Evolutionary conservation across 2,888 invertebrate genomes (phyloP).

Genomic region (Mimas tiliae): DNA sequence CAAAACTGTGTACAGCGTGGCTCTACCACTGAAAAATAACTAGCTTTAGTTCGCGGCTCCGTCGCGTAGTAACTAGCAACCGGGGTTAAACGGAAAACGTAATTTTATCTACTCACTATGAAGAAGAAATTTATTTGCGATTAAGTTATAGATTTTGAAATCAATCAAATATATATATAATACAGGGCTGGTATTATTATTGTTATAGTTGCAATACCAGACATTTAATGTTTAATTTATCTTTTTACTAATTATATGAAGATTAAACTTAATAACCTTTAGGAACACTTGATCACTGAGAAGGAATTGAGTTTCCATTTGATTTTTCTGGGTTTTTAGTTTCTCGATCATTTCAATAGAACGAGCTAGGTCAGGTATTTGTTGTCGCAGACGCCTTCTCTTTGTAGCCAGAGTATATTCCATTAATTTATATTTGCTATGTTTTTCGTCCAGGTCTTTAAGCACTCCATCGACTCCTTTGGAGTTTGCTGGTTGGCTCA

Average conservation of each 20-base stretch:
- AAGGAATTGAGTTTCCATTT: conserved; percentile 94
- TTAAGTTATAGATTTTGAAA: no score
- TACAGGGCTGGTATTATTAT: no score
- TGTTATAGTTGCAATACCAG: no score
- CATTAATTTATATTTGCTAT: conserved; percentile 98
- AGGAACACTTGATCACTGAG: conserved; percentile 96
- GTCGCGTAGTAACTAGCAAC: no score
- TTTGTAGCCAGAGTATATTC: conserved; percentile 95
- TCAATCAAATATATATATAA: no score
- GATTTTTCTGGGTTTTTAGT: conserved; percentile 91
- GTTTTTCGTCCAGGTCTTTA: conserved; percentile 94
- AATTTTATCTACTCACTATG: no score
- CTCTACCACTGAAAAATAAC: no score
- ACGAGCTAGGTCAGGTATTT: conserved; percentile 97
- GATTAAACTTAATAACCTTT: conserved; percentile 63
- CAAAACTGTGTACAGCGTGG: no score
- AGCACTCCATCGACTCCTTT: conserved; percentile 94
- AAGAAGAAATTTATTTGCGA: no score
- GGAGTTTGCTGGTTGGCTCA: conserved; percentile 92
- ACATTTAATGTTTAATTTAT: no score
- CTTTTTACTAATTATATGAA: not conserved
- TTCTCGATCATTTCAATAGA: conserved; percentile 96
- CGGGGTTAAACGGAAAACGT: no score
- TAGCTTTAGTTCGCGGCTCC: no score
- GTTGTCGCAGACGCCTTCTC: conserved; percentile 92